These are phyloP conservation scores for Bucorvus abyssinicus DNA, from an alignment of 2,797 vertebrate genomes.

Conservation along the genomic window DNA sequence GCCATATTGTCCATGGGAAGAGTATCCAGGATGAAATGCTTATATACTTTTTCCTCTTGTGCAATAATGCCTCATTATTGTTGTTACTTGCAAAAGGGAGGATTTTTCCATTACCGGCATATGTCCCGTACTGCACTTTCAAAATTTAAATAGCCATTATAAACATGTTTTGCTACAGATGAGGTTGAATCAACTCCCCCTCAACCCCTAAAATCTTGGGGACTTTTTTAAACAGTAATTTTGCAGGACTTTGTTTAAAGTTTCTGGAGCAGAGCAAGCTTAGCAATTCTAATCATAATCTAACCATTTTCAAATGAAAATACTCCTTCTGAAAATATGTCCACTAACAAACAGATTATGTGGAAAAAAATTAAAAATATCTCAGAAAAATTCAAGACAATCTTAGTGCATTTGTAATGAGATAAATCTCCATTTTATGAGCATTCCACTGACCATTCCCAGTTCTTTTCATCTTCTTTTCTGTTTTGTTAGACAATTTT, in stretches of 20 bases:
- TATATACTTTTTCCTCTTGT: background rate
- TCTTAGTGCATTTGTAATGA: background rate
- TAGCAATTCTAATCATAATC: background rate
- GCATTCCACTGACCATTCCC: background rate
- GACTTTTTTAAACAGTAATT: background rate
- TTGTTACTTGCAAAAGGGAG: background rate
- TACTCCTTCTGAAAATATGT: background rate
- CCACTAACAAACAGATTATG: background rate
- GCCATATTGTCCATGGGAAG: background rate
- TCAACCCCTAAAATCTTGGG: background rate
- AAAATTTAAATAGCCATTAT: background rate
- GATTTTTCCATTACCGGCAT: background rate
- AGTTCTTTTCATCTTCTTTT: background rate
- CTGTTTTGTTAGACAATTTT: background rate
- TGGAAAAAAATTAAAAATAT: background rate
- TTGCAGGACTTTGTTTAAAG: background rate
- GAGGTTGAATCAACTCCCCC: background rate
- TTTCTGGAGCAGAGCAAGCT: background rate
- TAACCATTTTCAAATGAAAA: background rate
- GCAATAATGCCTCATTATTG: background rate
- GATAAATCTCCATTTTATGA: background rate
- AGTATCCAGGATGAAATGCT: slow-evolving; percentile 15
- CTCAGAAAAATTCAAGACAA: background rate
- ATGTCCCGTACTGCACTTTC: background rate
- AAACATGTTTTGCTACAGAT: background rate